These are phyloP conservation scores for Danionella dracula DNA, from an alignment of 2,797 vertebrate genomes.

Conservation along the genomic window DNA sequence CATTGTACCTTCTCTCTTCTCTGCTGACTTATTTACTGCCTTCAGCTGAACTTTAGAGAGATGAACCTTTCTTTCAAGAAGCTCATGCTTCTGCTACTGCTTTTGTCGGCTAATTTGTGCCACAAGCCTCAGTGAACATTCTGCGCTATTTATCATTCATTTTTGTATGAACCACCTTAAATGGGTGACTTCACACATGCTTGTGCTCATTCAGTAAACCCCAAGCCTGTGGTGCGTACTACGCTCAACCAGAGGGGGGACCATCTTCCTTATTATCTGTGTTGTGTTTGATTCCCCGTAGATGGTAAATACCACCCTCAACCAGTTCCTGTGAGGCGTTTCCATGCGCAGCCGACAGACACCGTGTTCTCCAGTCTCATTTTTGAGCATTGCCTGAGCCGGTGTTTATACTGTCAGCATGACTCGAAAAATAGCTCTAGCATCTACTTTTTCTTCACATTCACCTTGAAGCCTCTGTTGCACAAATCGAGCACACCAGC, in stretches of 20 bases:
- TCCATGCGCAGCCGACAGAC: constrained; percentile 45
- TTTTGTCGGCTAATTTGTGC: constrained; percentile 23
- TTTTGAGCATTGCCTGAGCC: not conserved
- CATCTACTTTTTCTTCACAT: not conserved
- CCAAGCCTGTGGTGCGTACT: constrained; percentile 36
- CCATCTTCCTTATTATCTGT: constrained; percentile 46
- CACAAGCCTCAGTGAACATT: constrained; percentile 1
- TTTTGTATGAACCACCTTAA: constrained; percentile 20
- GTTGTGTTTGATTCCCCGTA: not conserved
- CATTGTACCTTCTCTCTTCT: constrained; percentile 64
- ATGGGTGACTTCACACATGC: constrained; percentile 37
- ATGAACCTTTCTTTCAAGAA: constrained; percentile 38
- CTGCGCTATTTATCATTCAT: constrained; percentile 4
- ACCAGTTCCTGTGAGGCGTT: constrained; percentile 42
- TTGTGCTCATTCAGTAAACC: constrained; percentile 47
- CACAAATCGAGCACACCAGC: constrained; percentile 2
- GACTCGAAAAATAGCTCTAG: not conserved
- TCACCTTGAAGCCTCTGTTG: constrained; percentile 20
- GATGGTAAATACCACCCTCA: constrained; percentile 47
- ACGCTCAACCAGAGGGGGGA: constrained; percentile 52
- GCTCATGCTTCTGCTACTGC: not conserved
- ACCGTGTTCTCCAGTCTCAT: not conserved
- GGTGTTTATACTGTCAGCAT: not conserved
- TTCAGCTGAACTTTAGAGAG: constrained; percentile 57
- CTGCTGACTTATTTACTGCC: constrained; percentile 68